Evolutionary conservation across 2,113 vertebrate species (phyloP).

Genomic region (rat (Rattus norvegicus)): GRCr8 NC_086019.1:16279501-16280000

Average conservation of each 20-base stretch:
- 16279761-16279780: background rate
- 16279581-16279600: background rate
- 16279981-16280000: background rate
- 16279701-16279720: background rate
- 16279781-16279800: background rate
- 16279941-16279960: background rate
- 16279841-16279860: background rate
- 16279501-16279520: background rate
- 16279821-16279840: background rate
- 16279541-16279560: background rate
- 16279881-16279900: background rate
- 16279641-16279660: background rate
- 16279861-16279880: background rate
- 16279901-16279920: background rate
- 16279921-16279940: background rate
- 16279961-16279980: too few species aligned
- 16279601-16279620: background rate
- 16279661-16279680: conserved; percentile 13
- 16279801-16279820: background rate
- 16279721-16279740: conserved; percentile 55
- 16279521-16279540: background rate
- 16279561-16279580: background rate
- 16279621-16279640: background rate
- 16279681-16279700: conserved; percentile 15
- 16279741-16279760: background rate